phyloP scores from a whole-genome alignment of 2,888 invertebrate genomes.

The Thysanoteuthis rhombus region DNA sequence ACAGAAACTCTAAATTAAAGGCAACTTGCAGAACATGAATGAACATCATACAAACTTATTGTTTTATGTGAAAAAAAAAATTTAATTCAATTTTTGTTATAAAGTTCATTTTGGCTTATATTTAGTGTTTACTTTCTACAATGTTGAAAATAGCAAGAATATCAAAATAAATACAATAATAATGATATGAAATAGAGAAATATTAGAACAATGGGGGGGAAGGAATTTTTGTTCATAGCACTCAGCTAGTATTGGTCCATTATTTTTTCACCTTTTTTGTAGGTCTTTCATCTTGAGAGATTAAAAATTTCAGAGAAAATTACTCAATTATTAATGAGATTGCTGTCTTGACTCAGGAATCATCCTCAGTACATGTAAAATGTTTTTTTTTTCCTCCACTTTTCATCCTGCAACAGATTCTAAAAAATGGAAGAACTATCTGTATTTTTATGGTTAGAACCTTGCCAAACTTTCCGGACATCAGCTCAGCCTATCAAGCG shows the following conservation, averaged over 20 bases:
- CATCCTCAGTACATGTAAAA: background rate
- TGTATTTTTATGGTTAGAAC: background rate
- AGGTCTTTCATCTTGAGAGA: background rate
- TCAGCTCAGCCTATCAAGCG: conserved; percentile 29
- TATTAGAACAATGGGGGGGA: background rate
- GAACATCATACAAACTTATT: no score
- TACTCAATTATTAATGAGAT: background rate
- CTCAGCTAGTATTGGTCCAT: background rate
- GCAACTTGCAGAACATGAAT: no score
- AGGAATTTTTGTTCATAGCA: background rate
- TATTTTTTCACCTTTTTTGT: background rate
- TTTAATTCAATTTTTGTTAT: no score
- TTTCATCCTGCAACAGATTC: background rate
- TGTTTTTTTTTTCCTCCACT: background rate
- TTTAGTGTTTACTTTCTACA: no score
- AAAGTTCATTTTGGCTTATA: no score
- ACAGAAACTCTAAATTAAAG: background rate
- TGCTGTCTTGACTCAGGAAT: background rate
- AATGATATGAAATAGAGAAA: background rate
- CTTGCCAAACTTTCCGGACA: background rate
- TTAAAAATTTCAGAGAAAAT: background rate
- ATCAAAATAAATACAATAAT: background rate
- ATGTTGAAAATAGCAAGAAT: background rate
- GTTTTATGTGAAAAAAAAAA: no score
- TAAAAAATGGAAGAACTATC: background rate